Base-by-base conservation (phyloP, 2,888 invertebrate species). In the Neoscelio sp. region DNA sequence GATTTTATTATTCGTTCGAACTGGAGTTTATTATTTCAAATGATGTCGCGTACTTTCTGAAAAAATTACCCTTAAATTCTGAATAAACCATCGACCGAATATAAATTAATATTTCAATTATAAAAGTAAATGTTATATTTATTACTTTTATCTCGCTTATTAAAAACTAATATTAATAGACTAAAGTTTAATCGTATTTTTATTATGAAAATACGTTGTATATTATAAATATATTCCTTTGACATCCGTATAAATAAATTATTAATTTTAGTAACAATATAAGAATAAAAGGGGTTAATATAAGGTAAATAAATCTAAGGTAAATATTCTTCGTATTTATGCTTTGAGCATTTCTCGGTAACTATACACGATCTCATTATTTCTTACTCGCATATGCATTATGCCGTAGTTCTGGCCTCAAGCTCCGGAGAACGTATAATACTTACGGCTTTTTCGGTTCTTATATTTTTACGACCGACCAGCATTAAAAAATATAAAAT, bases 401-500 rank as follows among this genome's bases (percentile, higher is more conserved):
- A 62, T 44, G 60, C 33, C 44, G 18, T 50, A 71, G 42, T 28
- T 52, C 15, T 28, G 38, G 64, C 15, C 38, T 52, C 62, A 58
- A 60, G 26, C 60, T 28, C 54, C 42, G 50, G 54, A 65, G 79
- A 79, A 58, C 79, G 54, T 73, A 82, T 82, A 82, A 83, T 80
- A 81, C 62, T 83, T 82, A 62, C 78, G 76, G 65, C 75, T 81
- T 82, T 82, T 75, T 83, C 78, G 68, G 74, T 81, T 82, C 80
- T 84, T 85, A 80, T 85, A 82, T 85, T 86, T 86, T 86, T 85
- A 86, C 82, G 85, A 86, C 80, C 82, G 60, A 68, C 50, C 73
- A 71, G 65, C 58, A 52, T 52, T 52, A 75, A 74, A 79, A 78
- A 82, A 81, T 76, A 81, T 48, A 74, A 70, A 79, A 76, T 80